Conservation (phyloP, 2,797 vertebrate genomes). For the Odontamblyopus rebecca region DNA sequence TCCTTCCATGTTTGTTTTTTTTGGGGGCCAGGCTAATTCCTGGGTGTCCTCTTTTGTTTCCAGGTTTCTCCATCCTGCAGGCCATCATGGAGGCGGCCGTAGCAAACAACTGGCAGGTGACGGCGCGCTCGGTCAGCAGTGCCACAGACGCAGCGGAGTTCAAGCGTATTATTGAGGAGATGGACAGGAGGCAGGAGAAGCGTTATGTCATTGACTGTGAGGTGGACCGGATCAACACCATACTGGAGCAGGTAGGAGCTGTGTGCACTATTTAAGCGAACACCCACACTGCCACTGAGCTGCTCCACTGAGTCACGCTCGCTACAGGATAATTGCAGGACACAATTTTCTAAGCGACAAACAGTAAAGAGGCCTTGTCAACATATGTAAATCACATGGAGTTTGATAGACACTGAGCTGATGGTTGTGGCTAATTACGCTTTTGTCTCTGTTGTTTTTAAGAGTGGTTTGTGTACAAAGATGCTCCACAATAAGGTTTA, state of each 20-base stretch:
- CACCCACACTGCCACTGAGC: background rate
- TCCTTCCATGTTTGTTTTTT: slow-evolving; percentile 27
- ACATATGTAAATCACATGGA: slow-evolving; percentile 1
- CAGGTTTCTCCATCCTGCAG: slow-evolving; percentile 98
- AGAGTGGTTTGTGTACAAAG: slow-evolving; percentile 3
- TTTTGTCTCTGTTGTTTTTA: slow-evolving; percentile 2
- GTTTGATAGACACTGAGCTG: background rate
- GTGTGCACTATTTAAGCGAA: slow-evolving; percentile 8
- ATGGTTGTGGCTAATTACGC: background rate
- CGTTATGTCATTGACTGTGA: slow-evolving; percentile 97
- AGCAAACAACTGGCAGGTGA: slow-evolving; percentile 99
- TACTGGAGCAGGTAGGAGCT: slow-evolving; percentile 92
- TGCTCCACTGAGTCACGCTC: slow-evolving; percentile 8
- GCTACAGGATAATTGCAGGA: slow-evolving; percentile 9
- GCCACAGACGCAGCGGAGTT: slow-evolving; percentile 95
- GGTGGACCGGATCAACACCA: slow-evolving; percentile 94
- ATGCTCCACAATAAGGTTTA: background rate
- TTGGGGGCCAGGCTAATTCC: slow-evolving; percentile 25
- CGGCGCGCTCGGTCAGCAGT: slow-evolving; percentile 94
- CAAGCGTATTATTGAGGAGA: slow-evolving; percentile 97
- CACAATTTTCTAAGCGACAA: slow-evolving; percentile 10
- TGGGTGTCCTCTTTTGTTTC: slow-evolving; percentile 29
- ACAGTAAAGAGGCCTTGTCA: slow-evolving; percentile 5
- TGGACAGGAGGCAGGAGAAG: slow-evolving; percentile 98
- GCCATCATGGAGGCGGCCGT: slow-evolving; percentile 99